Base-by-base conservation (phyloP, 2,113 vertebrate species). In the Hyaena hyaena region DNA sequence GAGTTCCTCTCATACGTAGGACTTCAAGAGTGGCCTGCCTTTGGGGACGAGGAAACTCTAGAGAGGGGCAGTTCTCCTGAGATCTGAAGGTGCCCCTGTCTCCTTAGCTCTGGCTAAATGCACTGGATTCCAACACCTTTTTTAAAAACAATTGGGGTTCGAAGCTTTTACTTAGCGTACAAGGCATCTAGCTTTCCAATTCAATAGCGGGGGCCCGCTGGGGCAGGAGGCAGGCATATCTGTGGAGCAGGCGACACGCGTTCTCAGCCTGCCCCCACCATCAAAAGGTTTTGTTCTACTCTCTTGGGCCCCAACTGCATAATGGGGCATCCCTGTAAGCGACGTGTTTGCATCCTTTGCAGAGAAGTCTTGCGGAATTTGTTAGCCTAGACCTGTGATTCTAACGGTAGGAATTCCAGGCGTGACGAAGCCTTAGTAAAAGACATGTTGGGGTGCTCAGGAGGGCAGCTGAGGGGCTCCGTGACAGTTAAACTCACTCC, bases 21-120 rank as follows among this genome's bases (percentile, higher is more conserved):
- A 97, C 97, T 97, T 99, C 98, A 0, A 99, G 96, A 96, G 96
- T 88, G 63, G 98, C 93, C 23, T 99, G 98, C 28, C 99, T 86
- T 63, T 83, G 17, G n/a, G 45, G 68, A 92, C 24, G 19, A 90
- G 31, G 10, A 43, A 6, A 87, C 90, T 86, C 58, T 65, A 84
- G 91, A 81, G 21, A 74, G 33, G 33, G 79, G 87, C 50, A 95
- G 19, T 33, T 84, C 21, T 85, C 45, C 68, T 58, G 43, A 23
- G 68, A 74, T 45, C 69, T 24, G 33, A 96, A 84, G 23, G 9
- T 66, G 12, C 35, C 19, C 45, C 89, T 68, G 76, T 68, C 79
- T 81, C 10, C 53, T 55, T 50, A 15, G 15, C 35, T 68, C 61
- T 83, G 45, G 63, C 43, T 96, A 76, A 88, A 85, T 48, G 86